Conservation (phyloP, 2,888 invertebrate genomes). For the Leuctra nigra region DNA sequence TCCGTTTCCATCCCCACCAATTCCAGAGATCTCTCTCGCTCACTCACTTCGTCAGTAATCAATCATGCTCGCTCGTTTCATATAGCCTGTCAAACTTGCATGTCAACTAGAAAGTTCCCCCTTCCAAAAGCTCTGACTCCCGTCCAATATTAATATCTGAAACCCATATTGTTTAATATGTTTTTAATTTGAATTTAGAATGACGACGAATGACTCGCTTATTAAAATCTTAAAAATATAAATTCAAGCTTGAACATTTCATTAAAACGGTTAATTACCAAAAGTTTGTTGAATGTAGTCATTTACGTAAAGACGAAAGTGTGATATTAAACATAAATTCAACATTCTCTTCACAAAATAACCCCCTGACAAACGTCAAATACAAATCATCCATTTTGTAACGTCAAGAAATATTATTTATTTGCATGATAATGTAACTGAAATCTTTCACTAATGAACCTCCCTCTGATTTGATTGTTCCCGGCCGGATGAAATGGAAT, state of each 20-base stretch:
- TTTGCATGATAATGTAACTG: slow-evolving; percentile 3
- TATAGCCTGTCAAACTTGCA: slow-evolving; percentile 3
- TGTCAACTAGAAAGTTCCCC: too few relatives aligned
- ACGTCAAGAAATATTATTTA: too few relatives aligned
- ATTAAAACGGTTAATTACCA: too few relatives aligned
- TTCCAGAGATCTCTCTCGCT: not conserved
- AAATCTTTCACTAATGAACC: not conserved
- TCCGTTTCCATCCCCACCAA: not conserved
- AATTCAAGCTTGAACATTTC: too few relatives aligned
- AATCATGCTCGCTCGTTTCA: slow-evolving; percentile 8
- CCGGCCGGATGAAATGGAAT: not conserved
- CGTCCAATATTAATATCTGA: not conserved
- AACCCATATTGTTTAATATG: not conserved
- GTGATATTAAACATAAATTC: too few relatives aligned
- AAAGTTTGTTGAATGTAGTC: too few relatives aligned
- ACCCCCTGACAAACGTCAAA: too few relatives aligned
- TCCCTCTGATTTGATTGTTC: not conserved
- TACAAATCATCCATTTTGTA: too few relatives aligned
- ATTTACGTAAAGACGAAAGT: too few relatives aligned
- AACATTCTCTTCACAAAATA: too few relatives aligned
- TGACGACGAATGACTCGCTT: not conserved
- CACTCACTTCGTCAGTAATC: not conserved
- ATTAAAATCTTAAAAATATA: too few relatives aligned
- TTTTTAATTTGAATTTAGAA: slow-evolving; percentile 9
- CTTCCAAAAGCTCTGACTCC: not conserved